Conservation (phyloP, 2,888 invertebrate species). For the Amorpha juglandis region DNA sequence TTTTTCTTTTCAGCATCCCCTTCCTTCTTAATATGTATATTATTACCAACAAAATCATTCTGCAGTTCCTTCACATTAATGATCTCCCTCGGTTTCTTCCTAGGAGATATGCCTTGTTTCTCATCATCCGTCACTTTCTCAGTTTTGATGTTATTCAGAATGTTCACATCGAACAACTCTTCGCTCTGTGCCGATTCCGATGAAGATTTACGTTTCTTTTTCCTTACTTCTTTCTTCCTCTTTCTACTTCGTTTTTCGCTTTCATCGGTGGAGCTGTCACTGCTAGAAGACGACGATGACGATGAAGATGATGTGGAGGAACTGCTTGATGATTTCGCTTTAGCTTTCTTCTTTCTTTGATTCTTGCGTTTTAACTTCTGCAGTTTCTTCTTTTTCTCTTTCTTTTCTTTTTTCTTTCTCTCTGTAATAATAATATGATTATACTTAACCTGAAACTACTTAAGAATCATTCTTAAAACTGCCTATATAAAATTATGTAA, state of each 20-base stretch:
- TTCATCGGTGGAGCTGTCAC: constrained; percentile 49
- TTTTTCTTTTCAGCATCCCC: constrained; percentile 41
- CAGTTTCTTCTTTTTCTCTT: constrained; percentile 63
- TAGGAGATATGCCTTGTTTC: constrained; percentile 63
- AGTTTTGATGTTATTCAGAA: constrained; percentile 75
- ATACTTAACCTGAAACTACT: neutral
- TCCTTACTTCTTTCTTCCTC: constrained; percentile 47
- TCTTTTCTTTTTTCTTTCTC: constrained; percentile 62
- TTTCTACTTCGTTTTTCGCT: constrained; percentile 43
- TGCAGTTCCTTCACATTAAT: constrained; percentile 78
- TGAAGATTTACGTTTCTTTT: constrained; percentile 58
- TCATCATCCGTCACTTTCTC: constrained; percentile 75
- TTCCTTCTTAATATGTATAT: constrained; percentile 70
- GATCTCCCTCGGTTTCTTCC: constrained; percentile 67
- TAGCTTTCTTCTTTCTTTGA: constrained; percentile 64
- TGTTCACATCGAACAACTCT: constrained; percentile 71
- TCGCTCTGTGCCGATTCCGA: constrained; percentile 63
- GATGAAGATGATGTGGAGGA: constrained; percentile 35
- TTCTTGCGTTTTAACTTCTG: constrained; percentile 63
- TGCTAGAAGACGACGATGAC: constrained; percentile 46
- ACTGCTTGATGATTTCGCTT: constrained; percentile 60
- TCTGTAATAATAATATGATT: constrained; percentile 41
- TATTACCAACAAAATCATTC: constrained; percentile 72
- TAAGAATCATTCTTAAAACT: too few species aligned
- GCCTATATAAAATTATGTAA: too few species aligned